Conservation (phyloP, 2,888 invertebrate species). For the Eurois occulta region DNA sequence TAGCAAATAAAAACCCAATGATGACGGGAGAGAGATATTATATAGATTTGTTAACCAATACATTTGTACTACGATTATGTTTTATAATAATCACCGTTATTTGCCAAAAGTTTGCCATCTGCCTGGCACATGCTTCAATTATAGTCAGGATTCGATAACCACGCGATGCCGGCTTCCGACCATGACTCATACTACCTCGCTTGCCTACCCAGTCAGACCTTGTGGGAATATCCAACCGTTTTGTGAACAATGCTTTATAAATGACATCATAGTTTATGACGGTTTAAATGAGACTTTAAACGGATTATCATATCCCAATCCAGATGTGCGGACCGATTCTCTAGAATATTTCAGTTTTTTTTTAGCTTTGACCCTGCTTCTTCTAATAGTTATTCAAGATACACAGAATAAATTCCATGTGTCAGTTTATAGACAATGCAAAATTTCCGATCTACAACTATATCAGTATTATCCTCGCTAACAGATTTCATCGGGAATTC, state of each 20-base stretch:
- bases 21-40: slow-evolving; percentile 8
- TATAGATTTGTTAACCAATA: slow-evolving; percentile 2
- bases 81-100: slow-evolving; percentile 35
- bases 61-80: neutral
- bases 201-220: slow-evolving; percentile 41
- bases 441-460: neutral
- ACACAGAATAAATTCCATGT: neutral
- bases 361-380: neutral
- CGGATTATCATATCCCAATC: slow-evolving; percentile 15
- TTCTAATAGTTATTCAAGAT: slow-evolving; percentile 1
- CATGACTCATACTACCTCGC: slow-evolving; percentile 63
- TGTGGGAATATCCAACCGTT: slow-evolving; percentile 64
- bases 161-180: slow-evolving; percentile 61
- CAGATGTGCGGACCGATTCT: slow-evolving; percentile 27
- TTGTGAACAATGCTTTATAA: slow-evolving; percentile 42
- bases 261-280: slow-evolving; percentile 58
- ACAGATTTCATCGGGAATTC: neutral
- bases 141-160: slow-evolving; percentile 57
- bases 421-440: neutral
- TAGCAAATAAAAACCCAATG: slow-evolving; percentile 12
- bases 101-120: slow-evolving; percentile 34
- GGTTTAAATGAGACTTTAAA: slow-evolving; percentile 39
- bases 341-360: neutral
- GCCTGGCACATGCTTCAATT: slow-evolving; percentile 54
- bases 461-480: neutral